phyloP scores from a whole-genome alignment of 2,888 invertebrate genomes.

The Terebella lapidaria region DNA sequence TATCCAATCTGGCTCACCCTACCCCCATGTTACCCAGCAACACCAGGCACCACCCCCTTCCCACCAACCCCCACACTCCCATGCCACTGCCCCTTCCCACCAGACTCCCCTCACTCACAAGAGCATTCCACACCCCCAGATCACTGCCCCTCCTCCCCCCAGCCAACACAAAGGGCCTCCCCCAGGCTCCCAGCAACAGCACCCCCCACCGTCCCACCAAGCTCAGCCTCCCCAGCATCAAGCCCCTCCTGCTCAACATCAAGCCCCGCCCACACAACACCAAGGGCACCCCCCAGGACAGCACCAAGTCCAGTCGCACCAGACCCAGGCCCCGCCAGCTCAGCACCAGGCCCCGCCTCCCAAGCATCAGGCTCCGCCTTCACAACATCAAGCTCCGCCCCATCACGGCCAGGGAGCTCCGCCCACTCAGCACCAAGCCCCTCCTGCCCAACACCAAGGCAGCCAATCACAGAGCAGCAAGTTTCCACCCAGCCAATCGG shows the following conservation, averaged over 20 bases:
- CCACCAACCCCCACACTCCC: too few species aligned
- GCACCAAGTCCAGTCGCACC: not conserved
- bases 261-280: not conserved
- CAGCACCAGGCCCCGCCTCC: not conserved
- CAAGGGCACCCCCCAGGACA: not conserved
- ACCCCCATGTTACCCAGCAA: not conserved
- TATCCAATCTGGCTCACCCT: not conserved
- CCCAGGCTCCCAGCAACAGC: too few species aligned
- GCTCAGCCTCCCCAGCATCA: not conserved
- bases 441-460: not conserved
- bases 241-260: not conserved
- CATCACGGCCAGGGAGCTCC: not conserved
- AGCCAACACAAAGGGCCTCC: too few species aligned
- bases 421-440: not conserved
- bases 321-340: not conserved
- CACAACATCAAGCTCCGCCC: not conserved
- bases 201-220: conserved; percentile 1
- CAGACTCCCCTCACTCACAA: too few species aligned
- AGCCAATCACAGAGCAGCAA: conserved; percentile 4
- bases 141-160: too few species aligned
- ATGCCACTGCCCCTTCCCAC: too few species aligned
- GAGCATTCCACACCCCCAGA: too few species aligned
- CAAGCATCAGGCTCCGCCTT: not conserved
- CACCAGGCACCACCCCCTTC: conserved; percentile 1
- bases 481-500: conserved; percentile 21